Percentiles rank a stretch among this genome's conserved stretches.
These are phyloP conservation scores for Rhagoletis pomonella DNA, from an alignment of 1,140 invertebrate genomes.

Conservation along the genomic window DNA sequence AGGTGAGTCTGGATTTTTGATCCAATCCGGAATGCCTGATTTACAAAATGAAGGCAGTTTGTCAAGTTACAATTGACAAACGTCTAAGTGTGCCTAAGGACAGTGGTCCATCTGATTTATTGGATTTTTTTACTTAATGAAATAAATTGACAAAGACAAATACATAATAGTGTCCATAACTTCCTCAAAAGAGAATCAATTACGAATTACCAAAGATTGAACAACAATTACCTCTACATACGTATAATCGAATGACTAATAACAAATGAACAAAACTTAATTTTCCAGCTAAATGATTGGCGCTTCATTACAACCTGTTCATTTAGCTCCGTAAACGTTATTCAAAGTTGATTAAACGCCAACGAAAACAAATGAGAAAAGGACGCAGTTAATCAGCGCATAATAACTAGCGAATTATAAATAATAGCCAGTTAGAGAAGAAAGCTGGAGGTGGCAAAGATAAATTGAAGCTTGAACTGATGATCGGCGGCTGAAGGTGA, in stretches of 20 bases:
- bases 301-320: neutral
- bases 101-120: too few relatives aligned
- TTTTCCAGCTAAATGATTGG: neutral
- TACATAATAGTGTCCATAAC: too few relatives aligned
- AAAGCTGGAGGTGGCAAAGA: neutral
- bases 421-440: conserved; percentile 10
- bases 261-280: conserved; percentile 2
- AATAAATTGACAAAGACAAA: too few relatives aligned
- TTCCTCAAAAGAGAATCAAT: neutral
- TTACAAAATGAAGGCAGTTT: too few relatives aligned
- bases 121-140: too few relatives aligned
- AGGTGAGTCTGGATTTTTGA: too few relatives aligned
- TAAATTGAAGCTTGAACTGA: neutral
- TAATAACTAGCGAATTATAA: conserved; percentile 31
- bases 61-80: too few relatives aligned
- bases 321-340: neutral
- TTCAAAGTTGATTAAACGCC: neutral
- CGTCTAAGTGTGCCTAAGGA: too few relatives aligned
- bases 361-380: neutral
- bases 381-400: conserved; percentile 13
- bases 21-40: too few relatives aligned
- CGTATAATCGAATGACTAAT: neutral
- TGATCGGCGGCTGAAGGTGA: neutral
- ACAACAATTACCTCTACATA: too few relatives aligned
- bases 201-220: neutral